Conservation (phyloP, 2,797 vertebrate species). For the Amblyraja radiata region DNA sequence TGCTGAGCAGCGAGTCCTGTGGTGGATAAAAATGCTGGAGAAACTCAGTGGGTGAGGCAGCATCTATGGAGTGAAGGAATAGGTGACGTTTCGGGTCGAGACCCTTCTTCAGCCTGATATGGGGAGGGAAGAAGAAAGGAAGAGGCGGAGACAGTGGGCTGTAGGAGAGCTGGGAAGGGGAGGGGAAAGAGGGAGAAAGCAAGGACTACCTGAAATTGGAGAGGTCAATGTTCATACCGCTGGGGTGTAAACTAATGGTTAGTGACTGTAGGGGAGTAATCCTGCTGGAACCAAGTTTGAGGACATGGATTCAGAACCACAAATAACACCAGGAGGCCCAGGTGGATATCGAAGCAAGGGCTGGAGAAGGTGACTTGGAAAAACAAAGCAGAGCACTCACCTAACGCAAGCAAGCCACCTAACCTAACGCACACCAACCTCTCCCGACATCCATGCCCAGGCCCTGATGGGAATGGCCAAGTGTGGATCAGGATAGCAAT, state of each 20-base stretch:
- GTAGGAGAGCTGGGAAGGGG: too few species aligned
- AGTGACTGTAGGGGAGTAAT: not conserved
- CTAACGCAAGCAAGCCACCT: too few species aligned
- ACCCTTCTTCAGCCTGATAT: too few species aligned
- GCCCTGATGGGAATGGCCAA: not conserved
- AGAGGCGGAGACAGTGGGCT: too few species aligned
- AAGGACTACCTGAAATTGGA: too few species aligned
- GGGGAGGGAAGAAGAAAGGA: too few species aligned
- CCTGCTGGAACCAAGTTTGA: not conserved
- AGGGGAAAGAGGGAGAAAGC: too few species aligned
- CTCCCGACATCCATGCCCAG: not conserved
- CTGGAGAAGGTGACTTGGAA: not conserved
- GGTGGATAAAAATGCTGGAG: too few species aligned
- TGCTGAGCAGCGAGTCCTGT: not conserved
- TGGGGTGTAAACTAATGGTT: not conserved
- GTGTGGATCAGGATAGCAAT: not conserved
- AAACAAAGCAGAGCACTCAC: not conserved
- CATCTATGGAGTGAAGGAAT: too few species aligned
- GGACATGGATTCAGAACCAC: not conserved
- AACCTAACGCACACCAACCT: not conserved
- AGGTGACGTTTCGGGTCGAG: too few species aligned
- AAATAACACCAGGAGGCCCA: not conserved
- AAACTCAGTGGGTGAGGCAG: too few species aligned
- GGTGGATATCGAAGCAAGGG: not conserved
- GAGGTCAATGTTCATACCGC: too few species aligned